Evolutionary conservation across 2,888 invertebrate genomes (phyloP), one percentile per base, ranked within the genome.

Genomic region (Trissonchulus latispiculum): DNA sequence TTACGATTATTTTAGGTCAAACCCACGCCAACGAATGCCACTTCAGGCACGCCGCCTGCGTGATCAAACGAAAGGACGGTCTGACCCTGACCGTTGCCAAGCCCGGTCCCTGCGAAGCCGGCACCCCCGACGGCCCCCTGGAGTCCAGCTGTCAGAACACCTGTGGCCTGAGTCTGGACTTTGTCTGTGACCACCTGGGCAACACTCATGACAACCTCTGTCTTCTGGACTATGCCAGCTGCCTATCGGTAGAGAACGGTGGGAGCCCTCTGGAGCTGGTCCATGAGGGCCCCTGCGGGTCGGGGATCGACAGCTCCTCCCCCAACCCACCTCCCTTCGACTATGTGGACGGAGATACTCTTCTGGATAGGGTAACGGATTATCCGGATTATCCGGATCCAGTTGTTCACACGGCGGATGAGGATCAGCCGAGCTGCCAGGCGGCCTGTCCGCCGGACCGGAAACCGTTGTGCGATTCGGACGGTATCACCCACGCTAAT

Each of bases 1-100:
- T n/a, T n/a, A n/a, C n/a, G n/a, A n/a, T 68, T 68, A 15, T 68
- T 68, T 32, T n/a, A 68, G 69, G 69, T 33, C 33, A 68, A n/a
- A 68, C 69, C 3, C 69, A 68, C 36, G 33, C 31, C 33, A 68
- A 68, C 69, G 69, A 68, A 35, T 68, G 69, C 36, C 31, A 35
- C 8, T 68, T 68, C 48, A 48, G 23, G 48, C 48, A 48, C 48
- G 8, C 48, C 8, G 48, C 48, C 48, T 48, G 48, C 23, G 48
- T 48, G 8, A 48, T 8, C 23, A 8, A 15, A 48, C 8, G 48
- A 23, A 48, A 8, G 48, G 23, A 15, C 23, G 48, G 48, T 8
- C 48, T 15, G 48, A 8, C 8, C 8, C 48, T 48, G 23, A 48
- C 8, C 48, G 23, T 48, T 15, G 48, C 23, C 48, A 15, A 8